These are phyloP conservation scores for Drosophila saltans DNA, from an alignment of 1,140 invertebrate genomes.

Conservation along the genomic window DNA sequence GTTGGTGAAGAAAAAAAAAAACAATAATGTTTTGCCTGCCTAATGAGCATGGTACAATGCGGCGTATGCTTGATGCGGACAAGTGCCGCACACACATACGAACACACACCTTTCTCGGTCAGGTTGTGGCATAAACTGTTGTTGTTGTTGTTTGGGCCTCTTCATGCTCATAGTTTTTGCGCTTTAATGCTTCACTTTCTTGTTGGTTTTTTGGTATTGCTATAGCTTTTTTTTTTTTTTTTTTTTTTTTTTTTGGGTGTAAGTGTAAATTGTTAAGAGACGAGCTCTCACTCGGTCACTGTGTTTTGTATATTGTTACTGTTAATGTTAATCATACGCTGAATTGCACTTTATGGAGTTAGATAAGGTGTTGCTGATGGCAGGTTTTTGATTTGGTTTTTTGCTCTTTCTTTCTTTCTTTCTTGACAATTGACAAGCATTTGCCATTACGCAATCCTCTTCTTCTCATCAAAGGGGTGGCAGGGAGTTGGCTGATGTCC, in stretches of 20 bases:
- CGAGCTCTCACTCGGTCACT: slow-evolving; percentile 50
- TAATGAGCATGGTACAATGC: slow-evolving; percentile 65
- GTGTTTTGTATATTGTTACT: slow-evolving; percentile 21
- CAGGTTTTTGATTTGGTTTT: slow-evolving; percentile 1
- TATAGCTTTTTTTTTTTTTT: slow-evolving; percentile 28
- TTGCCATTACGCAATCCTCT: slow-evolving; percentile 53
- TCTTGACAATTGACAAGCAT: slow-evolving; percentile 53
- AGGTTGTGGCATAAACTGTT: slow-evolving; percentile 31
- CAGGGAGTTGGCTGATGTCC: slow-evolving; percentile 35
- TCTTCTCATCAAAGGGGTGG: neutral
- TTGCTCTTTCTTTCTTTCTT: slow-evolving; percentile 20
- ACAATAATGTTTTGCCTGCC: slow-evolving; percentile 52
- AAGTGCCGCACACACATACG: slow-evolving; percentile 9
- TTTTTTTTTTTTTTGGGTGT: slow-evolving; percentile 34
- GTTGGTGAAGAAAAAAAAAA: slow-evolving; percentile 15
- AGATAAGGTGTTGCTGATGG: slow-evolving; percentile 55
- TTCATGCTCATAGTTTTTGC: slow-evolving; percentile 59
- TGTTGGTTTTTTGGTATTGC: slow-evolving; percentile 7
- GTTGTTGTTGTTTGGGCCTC: slow-evolving; percentile 27
- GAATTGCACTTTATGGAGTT: slow-evolving; percentile 76
- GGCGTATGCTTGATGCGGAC: slow-evolving; percentile 62
- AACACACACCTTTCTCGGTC: slow-evolving; percentile 43
- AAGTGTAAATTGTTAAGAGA: slow-evolving; percentile 69
- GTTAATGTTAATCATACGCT: slow-evolving; percentile 76
- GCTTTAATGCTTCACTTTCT: slow-evolving; percentile 58